Conservation (phyloP, 2,888 invertebrate species). For the Tribolium freemani region DNA sequence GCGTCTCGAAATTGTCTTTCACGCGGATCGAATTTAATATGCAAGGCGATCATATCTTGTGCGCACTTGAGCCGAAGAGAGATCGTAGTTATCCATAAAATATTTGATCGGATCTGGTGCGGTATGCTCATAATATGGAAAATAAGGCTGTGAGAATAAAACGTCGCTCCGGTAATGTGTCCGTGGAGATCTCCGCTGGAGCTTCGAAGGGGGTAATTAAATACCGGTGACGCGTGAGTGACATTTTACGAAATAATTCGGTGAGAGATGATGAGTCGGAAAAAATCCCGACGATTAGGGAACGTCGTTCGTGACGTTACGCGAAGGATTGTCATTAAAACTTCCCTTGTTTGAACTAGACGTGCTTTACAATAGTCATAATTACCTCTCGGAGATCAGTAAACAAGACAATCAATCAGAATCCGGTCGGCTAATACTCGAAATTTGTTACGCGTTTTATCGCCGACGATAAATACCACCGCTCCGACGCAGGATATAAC, state of each 20-base stretch:
- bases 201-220: conserved; percentile 16
- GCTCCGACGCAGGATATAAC: conserved; percentile 13
- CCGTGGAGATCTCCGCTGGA: neutral
- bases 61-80: conserved; percentile 33
- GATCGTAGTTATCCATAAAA: conserved; percentile 41
- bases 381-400: conserved; percentile 31
- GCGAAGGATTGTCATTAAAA: conserved; percentile 1
- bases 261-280: neutral
- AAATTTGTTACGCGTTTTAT: conserved; percentile 32
- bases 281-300: conserved; percentile 7
- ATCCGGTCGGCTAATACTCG: conserved; percentile 21
- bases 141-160: conserved; percentile 39
- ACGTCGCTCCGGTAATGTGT: conserved; percentile 20
- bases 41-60: conserved; percentile 40
- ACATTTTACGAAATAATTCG: conserved; percentile 14
- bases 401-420: conserved; percentile 39
- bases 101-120: conserved; percentile 45
- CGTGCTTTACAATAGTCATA: conserved; percentile 12
- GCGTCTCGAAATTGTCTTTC: conserved; percentile 39
- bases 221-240: conserved; percentile 10
- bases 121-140: conserved; percentile 40
- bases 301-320: too few species aligned
- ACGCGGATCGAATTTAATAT: conserved; percentile 41
- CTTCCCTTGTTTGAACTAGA: conserved; percentile 7
- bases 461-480: conserved; percentile 17